Base-by-base conservation (phyloP, 2,797 vertebrate genomes). In the Chaenodraco wilsoni region DNA sequence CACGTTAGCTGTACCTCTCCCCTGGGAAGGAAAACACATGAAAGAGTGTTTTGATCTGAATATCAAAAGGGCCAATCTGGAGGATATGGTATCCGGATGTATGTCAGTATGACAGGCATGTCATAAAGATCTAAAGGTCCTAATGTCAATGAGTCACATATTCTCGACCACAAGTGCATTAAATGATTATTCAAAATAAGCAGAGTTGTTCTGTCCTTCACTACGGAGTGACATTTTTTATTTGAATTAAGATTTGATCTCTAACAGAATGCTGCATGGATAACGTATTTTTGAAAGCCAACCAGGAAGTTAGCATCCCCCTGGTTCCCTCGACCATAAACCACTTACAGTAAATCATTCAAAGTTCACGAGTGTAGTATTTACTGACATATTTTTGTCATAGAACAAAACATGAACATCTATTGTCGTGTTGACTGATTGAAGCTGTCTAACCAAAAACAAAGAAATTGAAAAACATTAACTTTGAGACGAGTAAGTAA, bases 11-110 rank as follows among this genome's bases (percentile, higher is more conserved):
- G 84, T 82, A 62, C 69, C 74, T 82, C 69, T 72, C 76, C 55
- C 67, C 60, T 63, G 76, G 67, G 71, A 44, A 72, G 37, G 15
- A n/a, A 52, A 51, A 43, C 54, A 74, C 59, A 76, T 84, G 27
- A 81, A 86, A 83, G 82, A 74, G 57, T 56, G 74, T 88, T 84
- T 86, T 88, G 68, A 92, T 92, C 79, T 84, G 63, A 76, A 87
- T 87, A 90, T 90, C 78, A 92, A 90, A 91, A 69, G 76, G 65
- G 23, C 41, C 56, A 50, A 17, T 71, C 23, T 72, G 79, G 76
- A 58, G 55, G 63, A 68, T 72, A 69, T 80, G 78, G 74, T 40
- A 46, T 68, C 84, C 81, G 84, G 82, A 87, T 88, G 89, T 76
- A 66, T 63, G 49, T 65, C 70, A 66, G 49, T 41, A 50, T 76